Conservation (phyloP, 2,888 invertebrate species). For the Megastigmus dorsalis region DNA sequence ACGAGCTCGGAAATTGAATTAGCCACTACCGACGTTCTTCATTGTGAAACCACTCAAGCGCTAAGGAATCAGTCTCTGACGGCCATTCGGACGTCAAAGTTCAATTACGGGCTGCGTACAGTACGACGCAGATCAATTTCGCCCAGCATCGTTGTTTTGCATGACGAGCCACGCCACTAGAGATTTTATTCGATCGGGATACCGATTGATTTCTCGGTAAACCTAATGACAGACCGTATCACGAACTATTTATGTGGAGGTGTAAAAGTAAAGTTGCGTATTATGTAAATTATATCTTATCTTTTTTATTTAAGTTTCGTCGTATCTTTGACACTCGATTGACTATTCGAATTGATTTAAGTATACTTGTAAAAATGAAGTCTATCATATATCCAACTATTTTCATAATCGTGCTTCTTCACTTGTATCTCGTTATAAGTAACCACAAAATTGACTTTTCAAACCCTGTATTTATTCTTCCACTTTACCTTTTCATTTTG, state of each 20-base stretch:
- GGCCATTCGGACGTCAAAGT: slow-evolving; percentile 57
- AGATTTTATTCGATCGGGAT: slow-evolving; percentile 3
- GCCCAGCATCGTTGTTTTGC: slow-evolving; percentile 51
- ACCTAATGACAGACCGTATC: too few relatives aligned
- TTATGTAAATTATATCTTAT: too few relatives aligned
- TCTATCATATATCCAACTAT: too few relatives aligned
- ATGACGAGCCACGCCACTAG: slow-evolving; percentile 25
- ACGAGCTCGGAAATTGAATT: slow-evolving; percentile 61
- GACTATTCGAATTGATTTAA: too few relatives aligned
- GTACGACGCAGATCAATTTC: slow-evolving; percentile 55
- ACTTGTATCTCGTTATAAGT: not conserved
- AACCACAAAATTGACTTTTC: slow-evolving; percentile 1
- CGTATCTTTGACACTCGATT: too few relatives aligned
- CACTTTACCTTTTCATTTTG: slow-evolving; percentile 21
- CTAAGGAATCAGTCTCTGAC: slow-evolving; percentile 55
- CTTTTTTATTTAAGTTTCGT: too few relatives aligned
- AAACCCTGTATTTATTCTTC: slow-evolving; percentile 9
- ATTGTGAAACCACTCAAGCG: slow-evolving; percentile 55
- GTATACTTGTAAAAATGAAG: too few relatives aligned
- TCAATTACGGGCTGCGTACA: slow-evolving; percentile 51
- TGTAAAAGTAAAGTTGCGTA: too few relatives aligned
- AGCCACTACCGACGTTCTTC: slow-evolving; percentile 56
- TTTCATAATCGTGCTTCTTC: not conserved
- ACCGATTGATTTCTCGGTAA: slow-evolving; percentile 7
- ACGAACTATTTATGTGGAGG: too few relatives aligned